Conservation (phyloP, 2,113 vertebrate genomes). For the Nesogale talazaci region DNA sequence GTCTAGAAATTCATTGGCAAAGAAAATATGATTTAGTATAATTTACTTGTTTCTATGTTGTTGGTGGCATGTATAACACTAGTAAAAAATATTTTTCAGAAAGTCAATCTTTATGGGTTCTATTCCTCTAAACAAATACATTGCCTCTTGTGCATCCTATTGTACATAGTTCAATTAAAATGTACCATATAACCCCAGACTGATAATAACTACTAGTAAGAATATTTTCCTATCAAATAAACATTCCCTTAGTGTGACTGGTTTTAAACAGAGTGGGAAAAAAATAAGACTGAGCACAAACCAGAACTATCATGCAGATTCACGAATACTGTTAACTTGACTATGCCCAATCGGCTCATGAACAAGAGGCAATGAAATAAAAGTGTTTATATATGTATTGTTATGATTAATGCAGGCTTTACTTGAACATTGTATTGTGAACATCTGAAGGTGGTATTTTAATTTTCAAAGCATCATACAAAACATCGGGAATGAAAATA, state of each 20-base stretch:
- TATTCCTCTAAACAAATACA: neutral
- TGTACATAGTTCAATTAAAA: constrained; percentile 42
- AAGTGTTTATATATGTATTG: constrained; percentile 47
- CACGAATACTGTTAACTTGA: constrained; percentile 58
- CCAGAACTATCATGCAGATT: constrained; percentile 57
- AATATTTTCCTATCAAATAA: constrained; percentile 39
- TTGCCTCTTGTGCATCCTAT: constrained; percentile 24
- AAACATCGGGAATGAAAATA: constrained; percentile 23
- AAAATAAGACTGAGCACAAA: constrained; percentile 58
- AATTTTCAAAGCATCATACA: constrained; percentile 34
- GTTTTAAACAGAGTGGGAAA: constrained; percentile 57
- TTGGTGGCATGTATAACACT: neutral
- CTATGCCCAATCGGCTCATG: constrained; percentile 60
- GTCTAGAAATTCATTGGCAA: constrained; percentile 30
- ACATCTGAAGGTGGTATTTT: constrained; percentile 53
- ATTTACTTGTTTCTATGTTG: constrained; percentile 27
- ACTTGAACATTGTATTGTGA: neutral
- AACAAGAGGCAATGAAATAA: constrained; percentile 39
- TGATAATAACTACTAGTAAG: constrained; percentile 40
- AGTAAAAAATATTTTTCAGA: constrained; percentile 35
- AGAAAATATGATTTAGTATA: neutral
- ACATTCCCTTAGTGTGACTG: constrained; percentile 57
- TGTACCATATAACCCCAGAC: neutral
- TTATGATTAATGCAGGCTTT: constrained; percentile 32
- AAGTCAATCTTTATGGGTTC: neutral